Evolutionary conservation across 2,113 vertebrate genomes (phyloP), one percentile per base, ranked within the genome.

Genomic region (Passer montanus): DNA sequence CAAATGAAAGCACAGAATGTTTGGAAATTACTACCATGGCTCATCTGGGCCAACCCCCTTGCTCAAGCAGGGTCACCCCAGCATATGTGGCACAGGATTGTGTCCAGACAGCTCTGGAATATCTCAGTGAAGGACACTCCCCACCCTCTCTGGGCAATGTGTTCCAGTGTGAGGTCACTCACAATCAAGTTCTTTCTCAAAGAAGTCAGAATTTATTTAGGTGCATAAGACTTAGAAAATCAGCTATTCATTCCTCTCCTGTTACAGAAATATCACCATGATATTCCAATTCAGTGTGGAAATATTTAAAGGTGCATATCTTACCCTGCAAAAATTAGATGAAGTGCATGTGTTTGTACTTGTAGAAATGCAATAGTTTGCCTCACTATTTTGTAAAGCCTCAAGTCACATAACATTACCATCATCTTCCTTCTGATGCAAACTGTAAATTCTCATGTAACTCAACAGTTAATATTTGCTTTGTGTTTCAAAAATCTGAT

Each of bases 401-500:
- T 37, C 15, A 63, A 70, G 9, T 84, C 22, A 37, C 24, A 8
- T 13, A 53, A 43, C 28, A 74, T 31, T n/a, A 64, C 59, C 30
- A 64, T 44, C 6, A 55, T 43, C 56, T 66, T 46, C 28, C 24
- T 70, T 52, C 88, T 58, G 37, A 80, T 37, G 73, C 15, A 72
- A 80, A 74, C 46, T 81, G 18, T 58, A 60, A 67, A 86, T 53
- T 87, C 49, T 60, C 72, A 67, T 56, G 72, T 35, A 93, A 77
- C 28, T 97, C 53, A 66, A 70, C 30, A 77, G 68, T 89, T 96
- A 94, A 95, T 72, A 80, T 89, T 93, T 87, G 39, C 75, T 94
- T 97, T 91, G 62, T 56, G 49, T 93, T 96, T 92, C 93, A 75
- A 96, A 97, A 93, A 63, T 44, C 72, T 81, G 72, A 79, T 92